Percentiles rank a stretch among this genome's conserved stretches.
Evolutionary conservation across 2,888 invertebrate species (phyloP).

Genomic region (Linnaemya vulpina): DNA sequence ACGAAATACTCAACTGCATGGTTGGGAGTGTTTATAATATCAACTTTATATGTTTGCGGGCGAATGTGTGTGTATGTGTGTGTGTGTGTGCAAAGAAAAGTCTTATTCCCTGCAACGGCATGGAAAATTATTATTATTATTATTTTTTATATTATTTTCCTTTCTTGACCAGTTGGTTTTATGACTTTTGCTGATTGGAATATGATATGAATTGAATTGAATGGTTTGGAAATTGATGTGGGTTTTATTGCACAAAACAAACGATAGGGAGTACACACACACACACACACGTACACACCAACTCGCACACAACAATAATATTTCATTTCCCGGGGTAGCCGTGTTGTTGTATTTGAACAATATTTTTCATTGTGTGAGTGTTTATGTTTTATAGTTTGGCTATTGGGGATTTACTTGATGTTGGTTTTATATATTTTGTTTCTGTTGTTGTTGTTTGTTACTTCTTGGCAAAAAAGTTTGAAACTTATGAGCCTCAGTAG

Average conservation of each 20-base stretch:
- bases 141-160: slow-evolving; percentile 44
- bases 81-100: background rate
- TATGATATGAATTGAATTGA: slow-evolving; percentile 78
- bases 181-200: slow-evolving; percentile 82
- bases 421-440: slow-evolving; percentile 57
- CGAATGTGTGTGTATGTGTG: background rate
- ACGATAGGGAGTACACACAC: background rate
- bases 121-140: slow-evolving; percentile 70
- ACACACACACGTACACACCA: background rate
- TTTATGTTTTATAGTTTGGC: slow-evolving; percentile 74
- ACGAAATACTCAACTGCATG: slow-evolving; percentile 29
- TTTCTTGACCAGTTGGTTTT: slow-evolving; percentile 81
- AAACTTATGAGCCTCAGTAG: slow-evolving; percentile 74
- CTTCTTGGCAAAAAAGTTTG: slow-evolving; percentile 64
- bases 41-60: no score
- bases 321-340: slow-evolving; percentile 16
- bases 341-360: slow-evolving; percentile 26
- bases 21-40: background rate
- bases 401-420: slow-evolving; percentile 74
- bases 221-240: slow-evolving; percentile 70
- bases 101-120: slow-evolving; percentile 44
- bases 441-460: slow-evolving; percentile 73
- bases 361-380: slow-evolving; percentile 73
- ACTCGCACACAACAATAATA: slow-evolving; percentile 1
- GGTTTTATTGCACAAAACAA: slow-evolving; percentile 59